Conservation (phyloP, 2,113 vertebrate species). For the Apistogramma diplotaenia region DNA sequence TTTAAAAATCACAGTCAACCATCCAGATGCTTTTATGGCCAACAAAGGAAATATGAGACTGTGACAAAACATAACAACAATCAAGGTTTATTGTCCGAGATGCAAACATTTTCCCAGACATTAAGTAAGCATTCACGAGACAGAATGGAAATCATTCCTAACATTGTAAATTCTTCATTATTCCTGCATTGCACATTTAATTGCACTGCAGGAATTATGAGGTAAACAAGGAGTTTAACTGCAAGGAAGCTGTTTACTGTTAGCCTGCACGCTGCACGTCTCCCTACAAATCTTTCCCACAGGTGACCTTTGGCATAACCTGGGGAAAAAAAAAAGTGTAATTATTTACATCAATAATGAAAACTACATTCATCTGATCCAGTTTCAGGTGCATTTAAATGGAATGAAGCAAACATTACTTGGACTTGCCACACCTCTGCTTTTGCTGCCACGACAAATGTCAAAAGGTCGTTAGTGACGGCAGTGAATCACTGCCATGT, state of each 20-base stretch:
- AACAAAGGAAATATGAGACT: slow-evolving; percentile 3
- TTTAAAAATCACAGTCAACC: not conserved
- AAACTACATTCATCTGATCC: not conserved
- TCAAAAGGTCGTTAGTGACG: not conserved
- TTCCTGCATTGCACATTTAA: not conserved
- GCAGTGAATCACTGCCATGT: not conserved
- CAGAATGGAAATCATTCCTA: not conserved
- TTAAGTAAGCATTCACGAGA: not conserved
- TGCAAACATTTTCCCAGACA: not conserved
- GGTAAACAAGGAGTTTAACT: not conserved
- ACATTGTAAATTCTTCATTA: not conserved
- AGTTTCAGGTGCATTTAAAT: not conserved
- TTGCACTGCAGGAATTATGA: not conserved
- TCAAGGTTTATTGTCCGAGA: not conserved
- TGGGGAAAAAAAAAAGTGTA: not conserved
- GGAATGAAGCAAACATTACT: not conserved
- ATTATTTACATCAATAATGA: not conserved
- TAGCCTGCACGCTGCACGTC: not conserved
- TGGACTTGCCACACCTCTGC: not conserved
- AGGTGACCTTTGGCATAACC: not conserved
- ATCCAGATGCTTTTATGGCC: not conserved
- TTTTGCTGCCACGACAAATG: not conserved
- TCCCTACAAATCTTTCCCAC: not conserved
- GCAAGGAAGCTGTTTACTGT: not conserved
- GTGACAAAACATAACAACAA: not conserved